phyloP scores from a whole-genome alignment of 2,113 vertebrate species.

The Xenus cinereus region DNA sequence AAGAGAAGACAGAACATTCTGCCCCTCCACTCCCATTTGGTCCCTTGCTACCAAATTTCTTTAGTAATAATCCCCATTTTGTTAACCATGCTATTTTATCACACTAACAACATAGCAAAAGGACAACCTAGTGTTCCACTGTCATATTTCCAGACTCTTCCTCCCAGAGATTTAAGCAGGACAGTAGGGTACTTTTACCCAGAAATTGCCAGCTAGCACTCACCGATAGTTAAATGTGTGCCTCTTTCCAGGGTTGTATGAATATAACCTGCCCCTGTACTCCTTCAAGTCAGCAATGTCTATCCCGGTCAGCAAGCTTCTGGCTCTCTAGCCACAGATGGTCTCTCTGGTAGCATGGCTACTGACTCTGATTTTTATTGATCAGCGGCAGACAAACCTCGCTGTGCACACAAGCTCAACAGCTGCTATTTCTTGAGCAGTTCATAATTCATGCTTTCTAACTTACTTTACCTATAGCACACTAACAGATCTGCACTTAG shows the following conservation, averaged over 20 bases:
- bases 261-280: neutral
- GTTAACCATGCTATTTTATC: neutral
- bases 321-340: slow-evolving; percentile 54
- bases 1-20: neutral
- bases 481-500: neutral
- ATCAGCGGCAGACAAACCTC: slow-evolving; percentile 58
- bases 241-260: neutral
- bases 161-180: neutral
- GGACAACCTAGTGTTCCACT: neutral
- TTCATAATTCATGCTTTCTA: slow-evolving; percentile 62
- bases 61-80: neutral
- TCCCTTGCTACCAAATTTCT: neutral
- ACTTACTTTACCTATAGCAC: slow-evolving; percentile 36
- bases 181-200: neutral
- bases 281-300: neutral
- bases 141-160: neutral
- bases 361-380: slow-evolving; percentile 68
- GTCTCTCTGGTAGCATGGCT: slow-evolving; percentile 48
- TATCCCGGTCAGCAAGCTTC: neutral
- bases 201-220: neutral
- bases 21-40: neutral
- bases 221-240: neutral
- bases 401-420: slow-evolving; percentile 63
- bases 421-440: slow-evolving; percentile 64
- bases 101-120: neutral